Evolutionary conservation across 2,888 invertebrate genomes (phyloP).

Genomic region (Tipula vernalis): DNA sequence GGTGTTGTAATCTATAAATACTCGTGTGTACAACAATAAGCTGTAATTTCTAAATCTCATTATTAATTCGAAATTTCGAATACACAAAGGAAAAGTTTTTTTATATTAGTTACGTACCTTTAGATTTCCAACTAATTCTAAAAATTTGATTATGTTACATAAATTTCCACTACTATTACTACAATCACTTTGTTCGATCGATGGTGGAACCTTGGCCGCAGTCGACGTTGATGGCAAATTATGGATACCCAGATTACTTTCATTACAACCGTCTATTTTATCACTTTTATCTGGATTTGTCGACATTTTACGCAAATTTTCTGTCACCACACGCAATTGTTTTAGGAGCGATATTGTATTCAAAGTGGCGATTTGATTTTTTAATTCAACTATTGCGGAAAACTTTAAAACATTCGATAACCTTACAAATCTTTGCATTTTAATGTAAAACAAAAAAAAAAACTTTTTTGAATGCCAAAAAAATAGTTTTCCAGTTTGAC

Average conservation of each 20-base stretch:
- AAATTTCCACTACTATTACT: background rate
- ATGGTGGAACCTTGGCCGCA: background rate
- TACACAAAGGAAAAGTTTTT: background rate
- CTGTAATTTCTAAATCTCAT: background rate
- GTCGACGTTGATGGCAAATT: background rate
- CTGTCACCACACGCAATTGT: background rate
- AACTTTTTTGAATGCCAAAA: background rate
- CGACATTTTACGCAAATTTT: slow-evolving; percentile 4
- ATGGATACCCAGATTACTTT: background rate
- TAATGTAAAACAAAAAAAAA: slow-evolving; percentile 6
- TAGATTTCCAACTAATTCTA: slow-evolving; percentile 56
- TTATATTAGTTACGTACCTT: slow-evolving; percentile 40
- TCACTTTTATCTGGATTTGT: background rate
- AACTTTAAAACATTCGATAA: slow-evolving; percentile 9
- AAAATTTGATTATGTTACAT: slow-evolving; percentile 42
- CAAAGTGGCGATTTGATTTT: background rate
- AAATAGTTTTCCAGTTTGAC: background rate
- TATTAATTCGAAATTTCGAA: background rate
- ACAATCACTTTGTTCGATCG: background rate
- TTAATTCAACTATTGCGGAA: background rate
- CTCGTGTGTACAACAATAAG: background rate
- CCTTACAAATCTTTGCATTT: slow-evolving; percentile 12
- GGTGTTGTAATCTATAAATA: background rate
- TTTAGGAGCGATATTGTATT: background rate
- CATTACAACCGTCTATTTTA: background rate